Percentiles rank a stretch among this genome's conserved stretches.
These are phyloP conservation scores for Acrocephalus arundinaceus DNA, from an alignment of 2,113 vertebrate genomes.

Conservation along the genomic window DNA sequence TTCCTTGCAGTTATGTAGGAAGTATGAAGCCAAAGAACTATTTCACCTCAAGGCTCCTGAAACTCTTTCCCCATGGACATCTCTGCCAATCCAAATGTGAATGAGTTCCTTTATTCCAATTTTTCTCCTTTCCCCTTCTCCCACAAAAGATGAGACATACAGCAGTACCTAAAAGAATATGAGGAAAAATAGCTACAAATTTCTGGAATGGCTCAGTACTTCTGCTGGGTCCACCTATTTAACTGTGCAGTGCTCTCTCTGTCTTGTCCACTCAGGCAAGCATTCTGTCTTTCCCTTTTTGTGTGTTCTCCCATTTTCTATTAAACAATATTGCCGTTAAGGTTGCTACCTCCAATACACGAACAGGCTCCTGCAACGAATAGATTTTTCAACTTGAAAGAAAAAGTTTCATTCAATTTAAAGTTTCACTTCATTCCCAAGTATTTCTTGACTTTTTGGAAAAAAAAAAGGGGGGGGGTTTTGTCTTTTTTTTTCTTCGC, in stretches of 20 bases:
- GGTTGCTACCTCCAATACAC: not conserved
- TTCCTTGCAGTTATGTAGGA: not conserved
- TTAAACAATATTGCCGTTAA: not conserved
- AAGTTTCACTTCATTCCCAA: slow-evolving; percentile 13
- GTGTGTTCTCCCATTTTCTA: not conserved
- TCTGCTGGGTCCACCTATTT: not conserved
- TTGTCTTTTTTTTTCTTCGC: not conserved
- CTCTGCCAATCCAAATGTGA: not conserved
- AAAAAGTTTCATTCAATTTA: slow-evolving; percentile 18
- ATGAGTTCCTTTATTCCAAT: not conserved
- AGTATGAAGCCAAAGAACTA: not conserved
- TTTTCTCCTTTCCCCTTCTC: not conserved
- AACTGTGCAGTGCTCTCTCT: not conserved
- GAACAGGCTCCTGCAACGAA: not conserved
- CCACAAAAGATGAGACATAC: not conserved
- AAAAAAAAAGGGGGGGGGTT: not conserved
- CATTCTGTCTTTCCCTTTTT: not conserved
- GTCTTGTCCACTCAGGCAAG: not conserved
- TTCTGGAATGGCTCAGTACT: not conserved
- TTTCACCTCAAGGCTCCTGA: not conserved
- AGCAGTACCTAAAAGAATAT: not conserved
- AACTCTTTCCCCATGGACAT: not conserved
- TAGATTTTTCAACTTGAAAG: slow-evolving; percentile 47
- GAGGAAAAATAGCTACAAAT: not conserved
- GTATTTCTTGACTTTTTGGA: not conserved